Base-by-base conservation (phyloP, 2,113 vertebrate genomes). In the Noctilio leporinus region DNA sequence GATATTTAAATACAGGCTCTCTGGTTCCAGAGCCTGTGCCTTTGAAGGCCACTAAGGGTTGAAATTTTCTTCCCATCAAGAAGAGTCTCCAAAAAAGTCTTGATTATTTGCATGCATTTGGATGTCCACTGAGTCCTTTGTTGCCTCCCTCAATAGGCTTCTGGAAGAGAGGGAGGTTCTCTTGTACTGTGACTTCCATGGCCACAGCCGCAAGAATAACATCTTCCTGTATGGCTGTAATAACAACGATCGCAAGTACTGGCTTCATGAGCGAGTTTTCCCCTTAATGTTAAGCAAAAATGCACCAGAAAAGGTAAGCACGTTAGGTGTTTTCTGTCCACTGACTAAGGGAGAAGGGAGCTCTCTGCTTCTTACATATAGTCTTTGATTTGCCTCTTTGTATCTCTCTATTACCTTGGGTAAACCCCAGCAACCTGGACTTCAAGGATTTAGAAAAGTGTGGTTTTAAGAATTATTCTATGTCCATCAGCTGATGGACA, bases 241-340 rank as follows among this genome's bases (percentile, higher is more conserved):
- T 22, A 98, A 95, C 9, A 53, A 70, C 0, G 72, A 95, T 0
- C 40, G 86, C 0, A 45, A 97, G 1, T 82, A 59, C 4, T 98
- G 98, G 96, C 98, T 99, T 57, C 97, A 94, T 0, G 99, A 99
- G 83, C 98, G 98, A 0, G 47, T 99, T 89, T 99, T 99, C 96
- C 99, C 99, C 16, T 96, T 99, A 19, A 99, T 99, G 99, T 98
- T 99, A 97, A 99, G 99, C 98, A 99, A 99, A 96, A 99, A 99
- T 0, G 98, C 98, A 10, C 98, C 98, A 0, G 98, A 99, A 88
- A 99, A 99, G 99, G 99, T 99, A 96, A 96, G 96, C 49, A 6
- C 3, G 5, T 20, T 2, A 30, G 14, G 17, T 65, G 16, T 17
- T 64, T 86, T 57, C 35, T 69, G 14, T 33, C 43, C 64, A 4